Evolutionary conservation across 2,888 invertebrate genomes (phyloP), one percentile per base, ranked within the genome.

Genomic region (Ornithoptera priamus): DNA sequence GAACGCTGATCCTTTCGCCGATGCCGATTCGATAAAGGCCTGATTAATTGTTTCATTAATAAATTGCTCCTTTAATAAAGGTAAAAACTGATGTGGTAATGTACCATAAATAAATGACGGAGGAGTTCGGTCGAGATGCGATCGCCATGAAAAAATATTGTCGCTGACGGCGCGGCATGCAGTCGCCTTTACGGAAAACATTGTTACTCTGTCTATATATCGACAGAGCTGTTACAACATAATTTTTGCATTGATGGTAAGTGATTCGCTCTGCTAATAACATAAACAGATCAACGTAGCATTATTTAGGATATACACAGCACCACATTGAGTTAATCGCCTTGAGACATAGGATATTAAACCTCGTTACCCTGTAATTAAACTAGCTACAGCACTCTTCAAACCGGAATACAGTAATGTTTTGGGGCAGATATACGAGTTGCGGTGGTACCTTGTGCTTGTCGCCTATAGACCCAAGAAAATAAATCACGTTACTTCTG

Each of bases 41-140:
- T 88, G 85, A 90, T 86, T 86, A 89, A 91, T 89, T 85, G 86
- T 88, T 89, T 90, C 87, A 89, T 90, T 90, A 89, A 85, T 87
- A 88, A 88, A 89, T 90, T 87, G 86, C 83, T 85, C 77, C 84
- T 85, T 86, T 87, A 85, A 85, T 87, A 86, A 85, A 86, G 77
- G 81, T 82, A 82, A 82, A 78, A 78, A 81, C 77, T 82, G 81
- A 83, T 78, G 78, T 79, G 80, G 80, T 77, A 78, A 80, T 79
- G 78, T 80, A 79, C 77, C 77, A 82, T 83, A 84, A 83, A 86
- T 85, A 87, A 85, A 85, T 80, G 39, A 80, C 76, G 71, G 57
- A 15, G 22, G 61, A 57, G 56, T 61, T 65, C 50, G 63, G 60
- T 20, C 53, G 80, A 82, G 83, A 84, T 82, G 78, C 81, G 85